Base-by-base conservation (phyloP, 2,888 invertebrate species). In the Bedellia somnulentella region DNA sequence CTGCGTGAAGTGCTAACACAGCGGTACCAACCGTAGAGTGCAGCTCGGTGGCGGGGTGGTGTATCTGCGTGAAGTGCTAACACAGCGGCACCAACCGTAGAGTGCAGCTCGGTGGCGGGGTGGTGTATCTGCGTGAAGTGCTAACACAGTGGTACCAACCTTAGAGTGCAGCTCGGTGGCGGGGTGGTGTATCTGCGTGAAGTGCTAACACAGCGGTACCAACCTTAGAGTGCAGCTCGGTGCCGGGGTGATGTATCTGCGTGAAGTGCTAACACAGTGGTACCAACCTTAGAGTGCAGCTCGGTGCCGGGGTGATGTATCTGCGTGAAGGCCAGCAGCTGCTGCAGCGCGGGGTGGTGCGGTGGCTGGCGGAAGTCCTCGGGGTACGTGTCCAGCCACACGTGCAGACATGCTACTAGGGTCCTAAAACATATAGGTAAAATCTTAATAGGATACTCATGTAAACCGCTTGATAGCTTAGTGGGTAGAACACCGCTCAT, bases 341-440 rank as follows among this genome's bases (percentile, higher is more conserved):
- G 84, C 39, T 84, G 81, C 48, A 98, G 83, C 46, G 87, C 83
- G 29, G 86, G 79, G 57, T 89, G 89, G 49, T 82, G 81, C 28
- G 91, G 90, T 22, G 87, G 80, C 43, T 90, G 87, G 37, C 86
- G 83, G 64, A 91, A 90, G 71, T 99, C 99, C 64, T 97, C 96
- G 23, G 95, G 93, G 63, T 95, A 98, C 34, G 92, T 90, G 71
- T 98, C 97, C 55, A 99, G 68, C 99, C 99, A 99, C 25, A 97
- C 94, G 57, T 94, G 93, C 42, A 98, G 80, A 37, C 91, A 90
- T 43, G 91, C 89, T 46, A 93, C 85, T 59, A 94, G 80, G 39
- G 92, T 91, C 68, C 89, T 89, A 54, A 39, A 77, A 60, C 29
- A 24, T n/a, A n/a, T n/a, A n/a, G n/a, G n/a, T n/a, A n/a, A n/a